These are phyloP conservation scores for Peromyscus eremicus DNA, from an alignment of 2,797 vertebrate species.

Conservation along the genomic window DNA sequence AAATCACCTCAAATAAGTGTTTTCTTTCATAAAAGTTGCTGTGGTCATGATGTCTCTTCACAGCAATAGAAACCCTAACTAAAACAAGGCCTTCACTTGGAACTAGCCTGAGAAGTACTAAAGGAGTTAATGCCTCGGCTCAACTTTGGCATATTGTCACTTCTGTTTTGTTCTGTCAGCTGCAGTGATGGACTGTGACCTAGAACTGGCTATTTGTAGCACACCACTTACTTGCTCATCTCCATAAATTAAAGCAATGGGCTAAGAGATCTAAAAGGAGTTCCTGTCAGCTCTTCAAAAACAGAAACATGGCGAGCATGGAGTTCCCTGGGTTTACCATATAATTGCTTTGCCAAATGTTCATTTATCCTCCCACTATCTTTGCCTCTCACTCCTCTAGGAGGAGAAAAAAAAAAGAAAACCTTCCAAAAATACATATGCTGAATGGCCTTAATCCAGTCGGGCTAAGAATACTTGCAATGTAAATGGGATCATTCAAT, in stretches of 20 bases:
- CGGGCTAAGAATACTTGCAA: constrained; percentile 28
- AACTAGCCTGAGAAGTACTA: neutral
- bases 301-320: neutral
- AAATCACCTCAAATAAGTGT: neutral
- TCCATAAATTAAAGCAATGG: constrained; percentile 30
- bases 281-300: neutral
- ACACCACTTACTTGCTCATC: neutral
- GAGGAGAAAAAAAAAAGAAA: neutral
- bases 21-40: neutral
- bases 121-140: neutral
- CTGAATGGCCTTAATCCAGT: neutral
- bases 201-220: neutral
- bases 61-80: neutral
- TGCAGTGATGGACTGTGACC: neutral
- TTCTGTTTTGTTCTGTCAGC: neutral
- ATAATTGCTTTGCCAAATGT: neutral
- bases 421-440: constrained; percentile 9
- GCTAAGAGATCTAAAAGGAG: constrained; percentile 5
- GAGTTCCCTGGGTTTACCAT: neutral
- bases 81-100: neutral
- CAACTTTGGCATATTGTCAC: neutral
- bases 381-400: neutral
- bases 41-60: neutral
- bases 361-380: neutral
- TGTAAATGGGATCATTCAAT: constrained; percentile 47